Evolutionary conservation across 2,797 vertebrate species (phyloP).

Genomic region (Typhlichthys subterraneus): DNA sequence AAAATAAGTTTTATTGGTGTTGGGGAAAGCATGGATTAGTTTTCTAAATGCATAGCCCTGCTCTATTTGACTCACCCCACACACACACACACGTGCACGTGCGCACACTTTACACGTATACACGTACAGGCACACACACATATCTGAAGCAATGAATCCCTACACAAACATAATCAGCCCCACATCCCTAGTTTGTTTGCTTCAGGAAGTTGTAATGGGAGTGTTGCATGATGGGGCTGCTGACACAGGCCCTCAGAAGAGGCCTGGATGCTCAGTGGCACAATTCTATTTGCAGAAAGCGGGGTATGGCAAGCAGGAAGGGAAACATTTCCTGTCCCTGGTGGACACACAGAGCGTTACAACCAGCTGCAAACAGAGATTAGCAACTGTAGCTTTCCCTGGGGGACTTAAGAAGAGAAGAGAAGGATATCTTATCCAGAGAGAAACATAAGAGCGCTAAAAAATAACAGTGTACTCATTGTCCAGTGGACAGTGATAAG

Average conservation of each 20-base stretch:
- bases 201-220: slow-evolving; percentile 61
- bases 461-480: no score
- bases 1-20: slow-evolving; percentile 38
- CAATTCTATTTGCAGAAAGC: slow-evolving; percentile 63
- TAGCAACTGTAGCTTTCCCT: slow-evolving; percentile 56
- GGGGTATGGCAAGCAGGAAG: slow-evolving; percentile 64
- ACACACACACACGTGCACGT: slow-evolving; percentile 3
- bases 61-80: background rate
- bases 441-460: slow-evolving; percentile 2
- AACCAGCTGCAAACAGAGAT: slow-evolving; percentile 65
- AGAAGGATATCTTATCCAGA: background rate
- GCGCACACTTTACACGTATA: background rate
- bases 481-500: slow-evolving; percentile 24
- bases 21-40: slow-evolving; percentile 16
- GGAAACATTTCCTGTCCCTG: slow-evolving; percentile 65
- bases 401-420: slow-evolving; percentile 5
- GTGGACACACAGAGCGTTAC: slow-evolving; percentile 57
- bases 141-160: background rate
- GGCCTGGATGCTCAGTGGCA: slow-evolving; percentile 46
- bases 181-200: slow-evolving; percentile 45
- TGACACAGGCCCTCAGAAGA: slow-evolving; percentile 47
- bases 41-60: no score
- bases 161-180: slow-evolving; percentile 25
- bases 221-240: slow-evolving; percentile 56
- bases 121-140: no score